A percentile compares a stretch with the other conserved stretches of the same genome.
Evolutionary conservation across 2,888 invertebrate genomes (phyloP).

Genomic region (Zootermopsis nevadensis): DNA sequence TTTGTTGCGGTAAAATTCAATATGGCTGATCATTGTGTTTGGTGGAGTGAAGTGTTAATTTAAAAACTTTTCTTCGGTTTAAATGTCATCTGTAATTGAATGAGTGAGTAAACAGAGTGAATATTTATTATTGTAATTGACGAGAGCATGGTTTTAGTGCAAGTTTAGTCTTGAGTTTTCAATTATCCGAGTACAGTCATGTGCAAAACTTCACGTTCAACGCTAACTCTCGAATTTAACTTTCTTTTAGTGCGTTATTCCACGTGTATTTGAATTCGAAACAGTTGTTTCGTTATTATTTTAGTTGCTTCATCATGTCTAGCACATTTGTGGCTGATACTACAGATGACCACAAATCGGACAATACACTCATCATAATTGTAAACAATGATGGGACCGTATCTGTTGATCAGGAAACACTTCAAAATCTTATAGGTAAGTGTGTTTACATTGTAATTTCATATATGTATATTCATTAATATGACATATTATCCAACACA

Average conservation of each 20-base stretch:
- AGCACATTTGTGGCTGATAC: conserved; percentile 56
- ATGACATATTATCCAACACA: neutral
- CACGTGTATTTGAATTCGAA: neutral
- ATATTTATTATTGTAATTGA: neutral
- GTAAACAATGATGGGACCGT: conserved; percentile 88
- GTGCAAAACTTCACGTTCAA: neutral
- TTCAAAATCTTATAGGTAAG: conserved; percentile 84
- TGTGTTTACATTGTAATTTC: conserved; percentile 49
- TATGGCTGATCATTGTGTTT: conserved; percentile 40
- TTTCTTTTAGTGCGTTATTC: neutral
- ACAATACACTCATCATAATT: conserved; percentile 82
- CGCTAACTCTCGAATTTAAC: neutral
- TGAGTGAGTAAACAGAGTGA: neutral
- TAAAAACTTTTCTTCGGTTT: neutral
- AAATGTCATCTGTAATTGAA: conserved; percentile 4
- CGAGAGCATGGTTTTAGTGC: neutral
- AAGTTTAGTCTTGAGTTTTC: neutral
- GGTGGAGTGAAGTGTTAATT: conserved; percentile 1
- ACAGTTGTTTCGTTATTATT: neutral
- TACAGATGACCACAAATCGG: conserved; percentile 53
- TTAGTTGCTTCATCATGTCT: conserved; percentile 53
- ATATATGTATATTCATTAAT: too few species aligned
- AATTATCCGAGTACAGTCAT: neutral
- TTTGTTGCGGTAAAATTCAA: conserved; percentile 46
- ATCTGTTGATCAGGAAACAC: conserved; percentile 82